phyloP scores from a whole-genome alignment of 2,113 vertebrate species.

The Jaculus jaculus region DNA sequence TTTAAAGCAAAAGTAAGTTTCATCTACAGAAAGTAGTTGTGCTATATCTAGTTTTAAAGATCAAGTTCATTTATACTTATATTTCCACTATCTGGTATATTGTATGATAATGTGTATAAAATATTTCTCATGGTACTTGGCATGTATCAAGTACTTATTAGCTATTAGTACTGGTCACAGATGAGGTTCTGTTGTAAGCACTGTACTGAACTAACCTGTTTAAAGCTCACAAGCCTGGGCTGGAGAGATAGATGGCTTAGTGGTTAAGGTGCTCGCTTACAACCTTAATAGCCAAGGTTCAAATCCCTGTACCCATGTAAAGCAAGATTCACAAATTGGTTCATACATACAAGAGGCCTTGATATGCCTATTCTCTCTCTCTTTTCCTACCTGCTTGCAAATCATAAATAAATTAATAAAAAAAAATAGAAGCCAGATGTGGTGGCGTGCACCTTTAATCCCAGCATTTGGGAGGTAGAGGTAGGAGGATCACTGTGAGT shows the following conservation, averaged over 20 bases:
- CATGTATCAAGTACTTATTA: background rate
- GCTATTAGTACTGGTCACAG: background rate
- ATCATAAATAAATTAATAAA: too few relatives aligned
- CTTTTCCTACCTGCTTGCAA: too few relatives aligned
- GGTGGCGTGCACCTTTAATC: too few relatives aligned
- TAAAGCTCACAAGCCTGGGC: background rate
- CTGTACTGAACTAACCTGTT: background rate
- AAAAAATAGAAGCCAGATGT: too few relatives aligned
- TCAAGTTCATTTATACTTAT: background rate
- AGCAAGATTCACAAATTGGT: too few relatives aligned
- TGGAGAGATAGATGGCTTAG: background rate
- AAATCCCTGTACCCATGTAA: too few relatives aligned
- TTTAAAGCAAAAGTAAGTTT: conserved; percentile 91
- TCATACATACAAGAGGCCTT: too few relatives aligned
- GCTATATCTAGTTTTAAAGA: conserved; percentile 13
- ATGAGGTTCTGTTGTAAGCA: background rate
- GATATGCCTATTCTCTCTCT: too few relatives aligned
- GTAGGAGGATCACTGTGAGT: too few relatives aligned
- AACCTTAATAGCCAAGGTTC: too few relatives aligned
- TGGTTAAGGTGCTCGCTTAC: too few relatives aligned
- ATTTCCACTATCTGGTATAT: background rate
- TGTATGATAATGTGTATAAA: background rate
- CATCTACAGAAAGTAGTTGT: background rate
- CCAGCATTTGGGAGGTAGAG: too few relatives aligned
- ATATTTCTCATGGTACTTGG: background rate